A percentile compares a stretch with the other conserved stretches of the same genome.
Evolutionary conservation across 2,113 vertebrate genomes (phyloP).

Genomic region (Amia ocellicauda): DNA sequence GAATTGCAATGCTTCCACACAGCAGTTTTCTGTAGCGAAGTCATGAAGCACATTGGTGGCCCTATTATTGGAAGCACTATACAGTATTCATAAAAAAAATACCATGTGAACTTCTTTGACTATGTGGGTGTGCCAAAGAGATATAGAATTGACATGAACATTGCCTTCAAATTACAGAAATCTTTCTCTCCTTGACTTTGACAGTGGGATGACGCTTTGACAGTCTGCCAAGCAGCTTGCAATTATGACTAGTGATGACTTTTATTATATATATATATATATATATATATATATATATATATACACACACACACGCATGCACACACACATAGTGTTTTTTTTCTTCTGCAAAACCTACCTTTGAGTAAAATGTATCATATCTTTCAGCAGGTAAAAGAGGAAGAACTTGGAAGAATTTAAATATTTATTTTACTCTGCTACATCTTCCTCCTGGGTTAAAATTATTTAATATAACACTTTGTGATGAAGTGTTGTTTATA

Average conservation of each 20-base stretch:
- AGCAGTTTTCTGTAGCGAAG: no score
- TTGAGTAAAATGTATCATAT: no score
- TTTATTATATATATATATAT: slow-evolving; percentile 14
- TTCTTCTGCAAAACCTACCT: background rate
- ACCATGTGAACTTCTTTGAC: background rate
- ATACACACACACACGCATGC: background rate
- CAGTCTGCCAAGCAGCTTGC: slow-evolving; percentile 10
- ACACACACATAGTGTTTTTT: background rate
- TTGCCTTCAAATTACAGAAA: slow-evolving; percentile 22
- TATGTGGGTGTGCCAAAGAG: slow-evolving; percentile 1
- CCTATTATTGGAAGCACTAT: no score
- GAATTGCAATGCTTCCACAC: background rate
- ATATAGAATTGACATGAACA: slow-evolving; percentile 19
- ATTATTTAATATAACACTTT: no score
- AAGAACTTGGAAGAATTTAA: no score
- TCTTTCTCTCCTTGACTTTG: slow-evolving; percentile 8
- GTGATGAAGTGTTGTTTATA: no score
- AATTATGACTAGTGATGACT: slow-evolving; percentile 16
- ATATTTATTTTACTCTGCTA: no score
- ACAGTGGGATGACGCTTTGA: slow-evolving; percentile 15
- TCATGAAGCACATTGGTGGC: background rate
- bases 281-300: background rate
- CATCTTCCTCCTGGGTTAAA: no score
- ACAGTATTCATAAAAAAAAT: background rate
- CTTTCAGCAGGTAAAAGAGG: no score